Evolutionary conservation across 1,140 invertebrate species (phyloP), one percentile per base, ranked within the genome.

Genomic region (Psix sp.): DNA sequence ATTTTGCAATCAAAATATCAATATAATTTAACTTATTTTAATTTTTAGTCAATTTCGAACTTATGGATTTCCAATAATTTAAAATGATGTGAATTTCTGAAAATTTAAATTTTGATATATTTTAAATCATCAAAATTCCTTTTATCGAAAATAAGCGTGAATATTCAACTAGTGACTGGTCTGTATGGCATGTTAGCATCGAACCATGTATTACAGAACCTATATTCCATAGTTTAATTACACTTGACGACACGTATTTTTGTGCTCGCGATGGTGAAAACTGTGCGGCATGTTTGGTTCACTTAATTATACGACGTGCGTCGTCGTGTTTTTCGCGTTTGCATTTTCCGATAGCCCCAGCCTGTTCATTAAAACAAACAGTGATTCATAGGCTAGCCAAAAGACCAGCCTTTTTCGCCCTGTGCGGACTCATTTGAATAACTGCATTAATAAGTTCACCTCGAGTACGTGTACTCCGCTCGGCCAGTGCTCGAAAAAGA

Each of bases 291-390:
- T 15, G 26, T 43, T 51, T 39, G 26, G 33, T 24, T 38, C 48
- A 36, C 33, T 48, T 54, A 48, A 66, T 66, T 56, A 56, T 56
- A 42, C 43, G 17, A 33, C 18, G 13, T 21, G 15, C 20, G 33
- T 62, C 35, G 39, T 2, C 33, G 13, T 6, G 26, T 49, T 67
- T 48, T 54, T 60, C 17, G 39, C 48, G 65, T 62, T 70, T 70
- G 56, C 56, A 48, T 70, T 62, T 62, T 48, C 49, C 46, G 36
- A 62, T 62, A 63, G 42, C n/a, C n/a, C 29, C 24, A 18, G 51
- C 36, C 42, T 36, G 49, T 56, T 48, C 42, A 38, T 63, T 71
- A 63, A 72, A 65, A 57, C 59, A 71, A 72, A 72, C 68, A 59
- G 43, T 71, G 67, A 65, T 65, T 65, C 52, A 59, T 63, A 38